A percentile compares a stretch with the other conserved stretches of the same genome.
phyloP scores from a whole-genome alignment of 1,140 invertebrate species.

The Pseudomyrmex flavicornis region DNA sequence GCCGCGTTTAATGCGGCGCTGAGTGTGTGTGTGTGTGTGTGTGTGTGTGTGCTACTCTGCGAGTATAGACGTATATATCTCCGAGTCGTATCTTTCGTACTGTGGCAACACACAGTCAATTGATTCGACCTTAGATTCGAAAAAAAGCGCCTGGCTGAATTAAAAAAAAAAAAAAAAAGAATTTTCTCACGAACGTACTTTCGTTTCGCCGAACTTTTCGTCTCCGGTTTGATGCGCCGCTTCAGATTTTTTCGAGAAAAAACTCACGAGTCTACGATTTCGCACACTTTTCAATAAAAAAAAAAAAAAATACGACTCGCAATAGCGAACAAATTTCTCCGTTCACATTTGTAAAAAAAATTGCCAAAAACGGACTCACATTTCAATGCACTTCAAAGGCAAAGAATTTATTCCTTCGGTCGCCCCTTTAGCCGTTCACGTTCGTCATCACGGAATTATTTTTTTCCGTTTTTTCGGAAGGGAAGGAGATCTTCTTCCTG shows the following conservation, averaged over 20 bases:
- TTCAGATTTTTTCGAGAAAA: background rate
- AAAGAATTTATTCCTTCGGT: background rate
- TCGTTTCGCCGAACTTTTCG: no score
- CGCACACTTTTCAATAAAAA: background rate
- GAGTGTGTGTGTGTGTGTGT: background rate
- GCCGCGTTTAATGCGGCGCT: background rate
- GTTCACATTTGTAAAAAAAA: background rate
- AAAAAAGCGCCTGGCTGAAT: background rate
- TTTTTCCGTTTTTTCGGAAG: background rate
- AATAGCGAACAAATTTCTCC: background rate
- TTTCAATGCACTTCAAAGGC: constrained; percentile 19
- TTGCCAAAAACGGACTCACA: constrained; percentile 9
- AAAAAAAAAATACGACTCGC: background rate
- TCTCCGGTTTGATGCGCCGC: background rate
- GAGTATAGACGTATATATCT: background rate
- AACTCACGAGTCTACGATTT: background rate
- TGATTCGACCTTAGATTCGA: background rate
- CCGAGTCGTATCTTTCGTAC: no score
- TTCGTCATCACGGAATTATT: constrained; percentile 47
- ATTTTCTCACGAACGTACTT: no score
- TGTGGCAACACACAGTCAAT: background rate
- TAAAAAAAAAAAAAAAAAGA: no score
- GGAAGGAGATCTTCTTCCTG: background rate
- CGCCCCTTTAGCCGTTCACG: background rate
- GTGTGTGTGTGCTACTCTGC: background rate